phyloP scores from a whole-genome alignment of 2,113 vertebrate species.

The Struthio camelus region DNA sequence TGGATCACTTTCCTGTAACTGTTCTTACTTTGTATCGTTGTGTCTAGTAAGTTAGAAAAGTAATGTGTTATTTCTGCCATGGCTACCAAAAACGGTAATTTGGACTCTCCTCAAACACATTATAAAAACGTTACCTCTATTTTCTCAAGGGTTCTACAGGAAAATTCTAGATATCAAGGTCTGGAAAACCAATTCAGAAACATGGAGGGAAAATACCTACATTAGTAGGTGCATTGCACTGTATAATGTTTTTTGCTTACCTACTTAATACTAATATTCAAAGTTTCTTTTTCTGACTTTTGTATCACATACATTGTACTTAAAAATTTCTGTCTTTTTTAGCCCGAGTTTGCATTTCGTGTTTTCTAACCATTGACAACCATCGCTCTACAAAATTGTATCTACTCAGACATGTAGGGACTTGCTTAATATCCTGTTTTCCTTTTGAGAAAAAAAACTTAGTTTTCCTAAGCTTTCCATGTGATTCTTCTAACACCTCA shows the following conservation, averaged over 20 bases:
- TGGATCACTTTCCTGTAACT: neutral
- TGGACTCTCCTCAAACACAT: neutral
- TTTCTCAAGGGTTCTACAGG: neutral
- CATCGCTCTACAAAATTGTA: neutral
- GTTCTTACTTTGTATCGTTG: neutral
- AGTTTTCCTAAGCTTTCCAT: neutral
- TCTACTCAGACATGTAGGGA: neutral
- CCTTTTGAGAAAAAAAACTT: neutral
- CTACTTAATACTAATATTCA: neutral
- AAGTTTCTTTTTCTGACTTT: neutral
- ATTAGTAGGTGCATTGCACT: neutral
- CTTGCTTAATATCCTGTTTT: neutral
- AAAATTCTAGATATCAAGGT: neutral
- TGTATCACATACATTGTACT: neutral
- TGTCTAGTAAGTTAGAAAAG: neutral
- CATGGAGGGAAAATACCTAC: neutral
- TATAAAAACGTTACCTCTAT: neutral
- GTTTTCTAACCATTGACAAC: neutral
- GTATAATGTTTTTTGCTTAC: neutral
- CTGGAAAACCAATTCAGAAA: neutral
- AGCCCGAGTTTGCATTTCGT: neutral
- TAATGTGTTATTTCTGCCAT: neutral
- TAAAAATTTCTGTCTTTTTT: neutral
- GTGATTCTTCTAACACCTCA: neutral
- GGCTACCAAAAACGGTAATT: neutral